A percentile compares a stretch with the other conserved stretches of the same genome.
Evolutionary conservation across 92 coral and sea anemone genomes (phyloP).

Genomic region (Porites rus): DNA sequence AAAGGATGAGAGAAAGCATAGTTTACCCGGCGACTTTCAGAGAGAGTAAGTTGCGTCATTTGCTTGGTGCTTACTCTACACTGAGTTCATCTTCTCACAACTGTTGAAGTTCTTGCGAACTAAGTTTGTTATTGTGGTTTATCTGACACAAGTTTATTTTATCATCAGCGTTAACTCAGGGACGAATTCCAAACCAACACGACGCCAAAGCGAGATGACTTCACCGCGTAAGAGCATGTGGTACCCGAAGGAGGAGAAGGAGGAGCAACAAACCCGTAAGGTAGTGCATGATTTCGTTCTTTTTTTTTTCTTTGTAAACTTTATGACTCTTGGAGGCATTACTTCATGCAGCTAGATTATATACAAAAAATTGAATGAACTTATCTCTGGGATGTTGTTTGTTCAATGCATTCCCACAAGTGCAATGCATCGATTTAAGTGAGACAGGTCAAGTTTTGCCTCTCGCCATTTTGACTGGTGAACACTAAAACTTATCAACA

Average conservation of each 20-base stretch:
- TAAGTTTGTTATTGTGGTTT: too few species aligned
- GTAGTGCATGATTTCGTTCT: background rate
- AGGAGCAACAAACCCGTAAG: conserved; percentile 8
- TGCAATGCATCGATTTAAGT: too few species aligned
- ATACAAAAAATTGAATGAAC: too few species aligned
- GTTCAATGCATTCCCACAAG: too few species aligned
- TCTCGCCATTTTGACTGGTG: too few species aligned
- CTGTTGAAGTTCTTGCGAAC: too few species aligned
- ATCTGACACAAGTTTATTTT: background rate
- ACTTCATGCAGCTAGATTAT: too few species aligned
- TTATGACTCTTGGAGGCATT: too few species aligned
- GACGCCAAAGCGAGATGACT: conserved; percentile 27
- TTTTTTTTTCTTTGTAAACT: background rate
- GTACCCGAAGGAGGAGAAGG: conserved; percentile 35
- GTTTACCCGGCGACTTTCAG: conserved; percentile 15
- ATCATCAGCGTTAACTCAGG: background rate
- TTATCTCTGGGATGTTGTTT: too few species aligned
- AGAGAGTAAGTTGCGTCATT: conserved; percentile 14
- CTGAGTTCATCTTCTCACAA: too few species aligned
- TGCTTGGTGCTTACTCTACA: background rate
- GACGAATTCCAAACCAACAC: background rate
- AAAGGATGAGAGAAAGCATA: conserved; percentile 22
- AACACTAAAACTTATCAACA: too few species aligned
- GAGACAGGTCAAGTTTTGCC: too few species aligned
- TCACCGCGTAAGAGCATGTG: conserved; percentile 45